Base-by-base conservation (phyloP, 2,888 invertebrate genomes). In the Andrena minutula region DNA sequence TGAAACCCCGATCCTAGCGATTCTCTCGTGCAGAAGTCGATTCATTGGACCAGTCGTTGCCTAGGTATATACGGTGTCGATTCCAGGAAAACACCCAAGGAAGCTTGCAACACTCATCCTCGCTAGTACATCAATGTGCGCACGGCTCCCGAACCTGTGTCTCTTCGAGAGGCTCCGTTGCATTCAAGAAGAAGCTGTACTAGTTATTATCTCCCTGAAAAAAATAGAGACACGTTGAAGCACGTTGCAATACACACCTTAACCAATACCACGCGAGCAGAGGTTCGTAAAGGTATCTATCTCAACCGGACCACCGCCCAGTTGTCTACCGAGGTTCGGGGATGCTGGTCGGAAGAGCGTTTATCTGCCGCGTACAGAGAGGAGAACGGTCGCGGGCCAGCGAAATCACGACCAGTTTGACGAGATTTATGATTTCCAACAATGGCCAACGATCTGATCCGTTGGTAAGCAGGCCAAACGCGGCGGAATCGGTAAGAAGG, bases 341-440 rank as follows among this genome's bases (percentile, higher is more conserved):
- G 41, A 41, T 10, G 10, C 56, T 26, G 20, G 26, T 20, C 23
- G 23, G 56, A 56, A 20, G 26, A 49, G 26, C 41, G 7, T 70
- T 64, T 49, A 58, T 76, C 63, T 35, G 56, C 16, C 6, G 61
- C 28, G 58, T 8, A n/a, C 53, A n/a, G 47, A n/a, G 10, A 47
- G 23, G 12, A 41, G 28, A 51, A 69, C 64, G 77, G 66, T 58
- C 63, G 69, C 58, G 49, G 47, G 58, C 32, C 49, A 72, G 41
- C 51, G 51, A 78, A 75, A 72, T 77, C 68, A 32, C 32, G 53
- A 63, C 71, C 73, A 77, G 83, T 77, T 71, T 30, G 70, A 49
- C 56, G 60, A 82, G 83, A 83, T 82, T 83, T 77, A 83, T 68
- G 83, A 81, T 74, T 63, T 66, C 63, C 71, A 70, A 41, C 82